These are phyloP conservation scores for Charina bottae DNA, from an alignment of 2,113 vertebrate genomes.

Conservation along the genomic window DNA sequence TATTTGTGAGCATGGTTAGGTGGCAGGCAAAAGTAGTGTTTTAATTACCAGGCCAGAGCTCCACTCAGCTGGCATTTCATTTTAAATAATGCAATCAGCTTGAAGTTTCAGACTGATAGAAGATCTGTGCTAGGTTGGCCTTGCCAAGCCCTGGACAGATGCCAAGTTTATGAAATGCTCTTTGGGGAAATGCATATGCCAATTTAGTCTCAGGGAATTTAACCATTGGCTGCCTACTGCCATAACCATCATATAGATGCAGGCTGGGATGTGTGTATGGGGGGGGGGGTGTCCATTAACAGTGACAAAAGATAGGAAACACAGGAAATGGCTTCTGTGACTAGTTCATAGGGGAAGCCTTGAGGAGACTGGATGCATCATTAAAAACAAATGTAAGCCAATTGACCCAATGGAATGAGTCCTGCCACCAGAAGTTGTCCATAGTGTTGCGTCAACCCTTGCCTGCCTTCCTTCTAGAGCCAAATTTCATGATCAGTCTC, in stretches of 20 bases:
- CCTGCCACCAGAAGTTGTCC: too few species aligned
- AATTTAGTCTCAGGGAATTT: slow-evolving; percentile 2
- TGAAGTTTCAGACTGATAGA: not conserved
- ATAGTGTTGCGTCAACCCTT: not conserved
- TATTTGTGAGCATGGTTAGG: not conserved
- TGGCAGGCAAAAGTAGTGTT: not conserved
- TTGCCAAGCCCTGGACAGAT: not conserved
- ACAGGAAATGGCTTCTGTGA: not conserved
- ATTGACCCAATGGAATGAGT: not conserved
- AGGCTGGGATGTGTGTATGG: too few species aligned
- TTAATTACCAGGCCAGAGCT: not conserved
- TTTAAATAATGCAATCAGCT: slow-evolving; percentile 6
- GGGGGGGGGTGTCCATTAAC: not conserved
- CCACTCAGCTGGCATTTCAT: not conserved
- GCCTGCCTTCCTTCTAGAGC: not conserved
- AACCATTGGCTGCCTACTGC: slow-evolving; percentile 1
- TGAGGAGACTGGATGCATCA: not conserved
- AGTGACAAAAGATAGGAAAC: not conserved
- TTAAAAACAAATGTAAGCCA: not conserved
- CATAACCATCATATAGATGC: not conserved
- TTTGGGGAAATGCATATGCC: not conserved
- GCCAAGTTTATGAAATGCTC: slow-evolving; percentile 22
- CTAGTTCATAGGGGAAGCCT: not conserved
- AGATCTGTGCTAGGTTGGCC: not conserved
- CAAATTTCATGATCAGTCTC: not conserved